These are phyloP conservation scores for Pogonognathellus flavescens DNA, from an alignment of 1,140 invertebrate species.

Conservation along the genomic window DNA sequence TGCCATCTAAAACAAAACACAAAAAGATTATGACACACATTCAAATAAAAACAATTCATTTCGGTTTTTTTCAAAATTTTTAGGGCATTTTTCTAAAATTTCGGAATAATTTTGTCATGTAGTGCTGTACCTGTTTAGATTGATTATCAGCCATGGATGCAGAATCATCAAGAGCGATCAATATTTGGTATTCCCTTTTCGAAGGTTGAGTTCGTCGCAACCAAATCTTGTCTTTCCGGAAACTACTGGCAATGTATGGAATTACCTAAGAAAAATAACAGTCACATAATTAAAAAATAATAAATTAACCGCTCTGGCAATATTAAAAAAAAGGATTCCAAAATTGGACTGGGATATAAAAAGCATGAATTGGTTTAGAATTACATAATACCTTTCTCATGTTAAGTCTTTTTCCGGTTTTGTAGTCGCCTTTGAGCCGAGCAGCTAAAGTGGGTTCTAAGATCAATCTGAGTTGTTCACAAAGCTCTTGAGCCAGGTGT, in stretches of 20 bases:
- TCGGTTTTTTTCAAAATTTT: no score
- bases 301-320: constrained; percentile 17
- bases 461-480: constrained; percentile 92
- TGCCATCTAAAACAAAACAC: constrained; percentile 76
- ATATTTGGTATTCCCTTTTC: constrained; percentile 96
- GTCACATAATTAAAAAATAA: neutral
- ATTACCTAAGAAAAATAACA: constrained; percentile 77
- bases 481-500: constrained; percentile 86
- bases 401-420: constrained; percentile 96
- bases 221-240: constrained; percentile 99
- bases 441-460: constrained; percentile 95
- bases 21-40: neutral
- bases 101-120: constrained; percentile 3
- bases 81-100: no score
- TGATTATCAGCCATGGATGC: constrained; percentile 92
- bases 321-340: constrained; percentile 7
- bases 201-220: constrained; percentile 93
- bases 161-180: constrained; percentile 97
- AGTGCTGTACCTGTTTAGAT: constrained; percentile 80
- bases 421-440: constrained; percentile 92
- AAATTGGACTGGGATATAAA: no score
- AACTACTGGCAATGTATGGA: constrained; percentile 98
- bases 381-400: constrained; percentile 84
- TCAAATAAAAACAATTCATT: neutral
- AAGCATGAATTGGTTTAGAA: no score